Conservation (phyloP, 2,888 invertebrate species). For the Hirtodrosophila confusa region DNA sequence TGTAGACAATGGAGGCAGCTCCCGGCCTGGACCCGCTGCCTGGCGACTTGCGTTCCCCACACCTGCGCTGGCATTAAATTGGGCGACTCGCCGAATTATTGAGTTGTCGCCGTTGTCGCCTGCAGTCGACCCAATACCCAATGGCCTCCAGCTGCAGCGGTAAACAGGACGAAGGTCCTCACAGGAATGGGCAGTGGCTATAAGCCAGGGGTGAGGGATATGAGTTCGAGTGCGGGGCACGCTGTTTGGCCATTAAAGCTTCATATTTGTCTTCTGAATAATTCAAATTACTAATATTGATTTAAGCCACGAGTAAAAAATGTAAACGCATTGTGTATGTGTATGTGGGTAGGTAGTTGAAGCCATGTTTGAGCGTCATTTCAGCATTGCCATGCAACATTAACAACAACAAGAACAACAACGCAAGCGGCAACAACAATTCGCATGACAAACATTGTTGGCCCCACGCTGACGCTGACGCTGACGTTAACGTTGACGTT, state of each 20-base stretch:
- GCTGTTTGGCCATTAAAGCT: slow-evolving; percentile 84
- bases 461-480: slow-evolving; percentile 37
- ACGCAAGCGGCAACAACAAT: slow-evolving; percentile 45
- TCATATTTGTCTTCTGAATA: slow-evolving; percentile 84
- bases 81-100: slow-evolving; percentile 78
- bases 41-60: slow-evolving; percentile 35
- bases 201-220: slow-evolving; percentile 35
- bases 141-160: slow-evolving; percentile 50
- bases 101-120: slow-evolving; percentile 62
- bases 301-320: slow-evolving; percentile 78
- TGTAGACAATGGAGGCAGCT: slow-evolving; percentile 49
- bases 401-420: slow-evolving; percentile 35
- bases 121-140: slow-evolving; percentile 39
- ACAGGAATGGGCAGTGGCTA: not conserved
- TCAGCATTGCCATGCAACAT: slow-evolving; percentile 64
- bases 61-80: slow-evolving; percentile 67
- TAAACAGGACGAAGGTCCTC: slow-evolving; percentile 29
- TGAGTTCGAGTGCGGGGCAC: slow-evolving; percentile 49
- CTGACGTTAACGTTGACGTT: slow-evolving; percentile 73
- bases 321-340: slow-evolving; percentile 60
- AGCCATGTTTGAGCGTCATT: slow-evolving; percentile 56
- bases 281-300: slow-evolving; percentile 85
- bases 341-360: slow-evolving; percentile 12
- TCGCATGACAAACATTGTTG: slow-evolving; percentile 38
- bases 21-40: slow-evolving; percentile 22